Base-by-base conservation (phyloP, 2,113 vertebrate species). In the Bufo gargarizans region DNA sequence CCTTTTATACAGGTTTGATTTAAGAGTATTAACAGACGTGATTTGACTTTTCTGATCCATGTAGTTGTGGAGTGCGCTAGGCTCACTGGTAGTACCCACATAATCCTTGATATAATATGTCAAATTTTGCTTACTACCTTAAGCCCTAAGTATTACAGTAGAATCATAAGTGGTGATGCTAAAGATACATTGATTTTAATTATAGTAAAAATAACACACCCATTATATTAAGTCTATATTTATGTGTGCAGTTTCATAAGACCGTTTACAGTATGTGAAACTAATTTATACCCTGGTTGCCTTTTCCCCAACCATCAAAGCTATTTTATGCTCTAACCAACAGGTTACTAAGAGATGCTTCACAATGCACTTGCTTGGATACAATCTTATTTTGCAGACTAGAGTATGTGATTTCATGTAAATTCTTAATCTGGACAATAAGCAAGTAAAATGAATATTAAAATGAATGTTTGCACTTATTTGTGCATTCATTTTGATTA, bases 301-400 rank as follows among this genome's bases (percentile, higher is more conserved):
- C 58, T 65, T 49, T 82, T 82, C 59, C 80, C 80, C 5, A 82
- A 65, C 19, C 58, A 82, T 43, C 79, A 47, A 45, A 61, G 45
- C 59, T 65, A 63, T 82, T 49, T n/a, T 65, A 49, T 63, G 61
- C 43, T 49, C 10, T 82, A 63, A 63, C 20, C 8, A 61, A 20
- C 16, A 58, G n/a, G 80, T 63, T 65, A 82, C 80, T 82, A 63
- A 19, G 59, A 59, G 56, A 59, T 45, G 13, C 10, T 61, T 58
- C n/a, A 56, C 58, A 59, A 9, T 20, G 19, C 9, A 47, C 45
- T 63, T 82, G 33, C 33, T 45, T 49, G 19, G 43, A 3, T 82
- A 4, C 8, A 49, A 4, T 20, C 10, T 2, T n/a, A 33, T 11
- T 33, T 13, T 49, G 12, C 2, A 71, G 13, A 55, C 55, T 81